Percentiles rank a stretch among this genome's conserved stretches.
phyloP scores from a whole-genome alignment of 2,113 vertebrate genomes.

The Pipa parva region DNA sequence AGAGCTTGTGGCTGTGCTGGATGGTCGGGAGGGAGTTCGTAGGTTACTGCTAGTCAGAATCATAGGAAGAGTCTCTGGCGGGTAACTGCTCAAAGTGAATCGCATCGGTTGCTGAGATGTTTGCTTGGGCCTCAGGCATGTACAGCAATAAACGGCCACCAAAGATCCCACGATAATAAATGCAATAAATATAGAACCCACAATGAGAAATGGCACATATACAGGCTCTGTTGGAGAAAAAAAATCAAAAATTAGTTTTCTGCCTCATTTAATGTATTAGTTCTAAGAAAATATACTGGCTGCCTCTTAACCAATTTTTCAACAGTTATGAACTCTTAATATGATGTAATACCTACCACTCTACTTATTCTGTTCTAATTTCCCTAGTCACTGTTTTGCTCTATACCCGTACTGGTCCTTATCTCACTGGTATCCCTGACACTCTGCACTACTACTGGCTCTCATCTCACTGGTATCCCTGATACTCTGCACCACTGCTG shows the following conservation, averaged over 20 bases:
- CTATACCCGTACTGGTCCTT: too few species aligned
- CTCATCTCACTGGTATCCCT: too few species aligned
- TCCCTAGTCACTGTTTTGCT: too few species aligned
- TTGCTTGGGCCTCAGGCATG: constrained; percentile 90
- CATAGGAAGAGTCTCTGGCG: constrained; percentile 96
- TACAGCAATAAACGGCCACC: constrained; percentile 94
- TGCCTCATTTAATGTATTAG: not conserved
- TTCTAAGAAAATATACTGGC: not conserved
- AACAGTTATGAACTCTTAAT: not conserved
- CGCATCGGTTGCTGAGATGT: constrained; percentile 82
- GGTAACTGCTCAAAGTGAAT: constrained; percentile 87
- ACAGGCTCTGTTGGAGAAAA: constrained; percentile 74
- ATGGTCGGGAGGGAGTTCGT: constrained; percentile 84
- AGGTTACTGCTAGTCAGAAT: constrained; percentile 79
- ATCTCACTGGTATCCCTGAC: too few species aligned
- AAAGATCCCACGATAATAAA: constrained; percentile 90
- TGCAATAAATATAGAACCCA: constrained; percentile 92
- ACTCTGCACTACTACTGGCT: too few species aligned
- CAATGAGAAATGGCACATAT: constrained; percentile 94
- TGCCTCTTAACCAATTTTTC: not conserved
- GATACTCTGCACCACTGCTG: too few species aligned
- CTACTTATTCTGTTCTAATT: too few species aligned
- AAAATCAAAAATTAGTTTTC: not conserved
- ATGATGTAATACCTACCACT: not conserved
- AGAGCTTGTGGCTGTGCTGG: constrained; percentile 88